phyloP scores from a whole-genome alignment of 2,113 vertebrate genomes.

The Suncus etruscus region DNA sequence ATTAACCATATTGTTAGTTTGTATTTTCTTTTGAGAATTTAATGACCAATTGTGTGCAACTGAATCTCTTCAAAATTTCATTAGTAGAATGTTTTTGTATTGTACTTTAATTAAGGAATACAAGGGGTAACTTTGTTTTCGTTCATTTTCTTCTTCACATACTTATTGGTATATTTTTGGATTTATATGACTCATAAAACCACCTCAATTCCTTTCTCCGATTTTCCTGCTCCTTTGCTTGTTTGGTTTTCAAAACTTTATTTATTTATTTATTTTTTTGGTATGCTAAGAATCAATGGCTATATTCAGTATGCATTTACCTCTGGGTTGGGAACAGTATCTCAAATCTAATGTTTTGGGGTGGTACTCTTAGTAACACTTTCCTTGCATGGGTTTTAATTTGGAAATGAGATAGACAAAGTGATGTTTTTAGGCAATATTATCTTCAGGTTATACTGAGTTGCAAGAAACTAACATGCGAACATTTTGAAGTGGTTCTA shows the following conservation, averaged over 20 bases:
- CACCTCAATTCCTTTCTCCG: constrained; percentile 67
- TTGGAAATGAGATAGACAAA: constrained; percentile 56
- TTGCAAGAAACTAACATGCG: constrained; percentile 48
- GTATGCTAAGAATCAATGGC: constrained; percentile 33
- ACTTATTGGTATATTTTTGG: not conserved
- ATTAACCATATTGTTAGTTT: constrained; percentile 38
- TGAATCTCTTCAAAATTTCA: not conserved
- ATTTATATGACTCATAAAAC: constrained; percentile 51
- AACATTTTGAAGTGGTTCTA: constrained; percentile 50
- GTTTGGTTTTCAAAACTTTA: constrained; percentile 41
- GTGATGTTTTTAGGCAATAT: constrained; percentile 24
- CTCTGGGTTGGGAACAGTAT: constrained; percentile 22
- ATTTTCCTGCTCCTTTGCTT: constrained; percentile 52
- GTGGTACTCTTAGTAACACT: constrained; percentile 80
- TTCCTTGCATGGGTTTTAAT: constrained; percentile 71
- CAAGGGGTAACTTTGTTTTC: constrained; percentile 1
- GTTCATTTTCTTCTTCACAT: constrained; percentile 54
- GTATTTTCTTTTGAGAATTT: constrained; percentile 45
- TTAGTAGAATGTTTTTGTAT: constrained; percentile 6
- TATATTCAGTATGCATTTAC: constrained; percentile 58
- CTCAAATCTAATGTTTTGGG: constrained; percentile 68
- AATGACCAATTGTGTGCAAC: not conserved
- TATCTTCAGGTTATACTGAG: constrained; percentile 52
- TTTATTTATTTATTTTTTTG: no score
- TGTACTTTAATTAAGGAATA: constrained; percentile 31